phyloP scores from a whole-genome alignment of 1,140 invertebrate species.

The Sinonovacula constricta region DNA sequence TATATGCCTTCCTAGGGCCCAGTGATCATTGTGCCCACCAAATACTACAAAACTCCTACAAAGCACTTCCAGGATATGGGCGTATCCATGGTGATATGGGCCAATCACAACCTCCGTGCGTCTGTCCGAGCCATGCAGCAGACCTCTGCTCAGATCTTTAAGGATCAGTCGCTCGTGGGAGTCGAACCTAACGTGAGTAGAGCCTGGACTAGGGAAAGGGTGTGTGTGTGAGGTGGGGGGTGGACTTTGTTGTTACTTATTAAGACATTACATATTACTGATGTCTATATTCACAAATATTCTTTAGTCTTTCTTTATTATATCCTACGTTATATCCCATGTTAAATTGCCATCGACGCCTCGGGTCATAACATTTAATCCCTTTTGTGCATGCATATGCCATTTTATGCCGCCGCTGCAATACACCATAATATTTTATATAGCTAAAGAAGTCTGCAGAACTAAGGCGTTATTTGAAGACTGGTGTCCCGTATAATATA shows the following conservation, averaged over 20 bases:
- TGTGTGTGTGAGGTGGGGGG: background rate
- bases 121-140: conserved; percentile 79
- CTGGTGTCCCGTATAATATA: no score
- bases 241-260: background rate
- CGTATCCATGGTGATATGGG: conserved; percentile 79
- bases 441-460: no score
- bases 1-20: conserved; percentile 75
- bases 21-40: conserved; percentile 80
- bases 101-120: conserved; percentile 79
- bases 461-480: no score
- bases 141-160: conserved; percentile 72
- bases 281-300: background rate
- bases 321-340: no score
- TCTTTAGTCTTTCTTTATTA: no score
- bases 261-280: background rate
- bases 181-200: conserved; percentile 77
- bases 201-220: background rate
- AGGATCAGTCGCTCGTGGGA: conserved; percentile 73
- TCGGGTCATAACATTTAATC: no score
- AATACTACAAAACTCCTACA: conserved; percentile 79
- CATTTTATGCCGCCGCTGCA: no score
- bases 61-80: conserved; percentile 77
- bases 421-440: background rate
- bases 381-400: no score
- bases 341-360: no score